Conservation (phyloP, 2,797 vertebrate species). For the Onychomys leucogaster region DNA sequence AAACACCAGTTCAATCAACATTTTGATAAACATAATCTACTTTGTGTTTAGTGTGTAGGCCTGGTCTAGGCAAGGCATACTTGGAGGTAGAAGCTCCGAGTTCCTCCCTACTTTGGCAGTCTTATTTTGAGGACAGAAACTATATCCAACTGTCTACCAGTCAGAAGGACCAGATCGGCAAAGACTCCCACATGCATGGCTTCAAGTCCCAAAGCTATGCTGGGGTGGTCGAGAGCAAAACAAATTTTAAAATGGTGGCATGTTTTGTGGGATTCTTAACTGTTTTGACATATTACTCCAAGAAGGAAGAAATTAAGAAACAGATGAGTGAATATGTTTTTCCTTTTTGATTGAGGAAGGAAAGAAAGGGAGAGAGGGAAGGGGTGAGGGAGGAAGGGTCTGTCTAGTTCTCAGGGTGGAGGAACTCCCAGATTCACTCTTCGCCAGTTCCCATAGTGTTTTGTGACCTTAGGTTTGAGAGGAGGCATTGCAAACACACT, state of each 20-base stretch:
- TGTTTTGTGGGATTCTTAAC: neutral
- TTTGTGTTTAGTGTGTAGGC: constrained; percentile 21
- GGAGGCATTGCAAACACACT: neutral
- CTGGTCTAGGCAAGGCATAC: neutral
- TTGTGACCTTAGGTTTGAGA: neutral
- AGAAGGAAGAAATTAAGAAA: constrained; percentile 43
- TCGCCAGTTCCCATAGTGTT: neutral
- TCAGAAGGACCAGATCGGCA: neutral
- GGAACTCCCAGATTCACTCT: neutral
- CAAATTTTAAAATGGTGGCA: neutral
- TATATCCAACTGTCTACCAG: neutral
- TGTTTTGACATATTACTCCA: neutral
- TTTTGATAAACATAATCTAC: constrained; percentile 16
- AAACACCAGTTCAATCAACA: neutral
- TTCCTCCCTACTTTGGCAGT: neutral
- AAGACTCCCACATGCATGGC: neutral
- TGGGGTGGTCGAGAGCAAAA: constrained; percentile 13
- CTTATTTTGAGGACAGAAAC: neutral
- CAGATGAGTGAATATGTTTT: neutral
- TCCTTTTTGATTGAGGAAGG: neutral
- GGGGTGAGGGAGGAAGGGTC: accelerated
- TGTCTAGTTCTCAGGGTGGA: neutral
- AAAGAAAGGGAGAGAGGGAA: neutral
- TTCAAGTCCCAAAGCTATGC: neutral
- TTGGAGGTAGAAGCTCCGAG: neutral